A percentile compares a stretch with the other conserved stretches of the same genome.
These are phyloP conservation scores for Dasysyrphus albostriatus DNA, from an alignment of 2,888 invertebrate genomes.

Conservation along the genomic window DNA sequence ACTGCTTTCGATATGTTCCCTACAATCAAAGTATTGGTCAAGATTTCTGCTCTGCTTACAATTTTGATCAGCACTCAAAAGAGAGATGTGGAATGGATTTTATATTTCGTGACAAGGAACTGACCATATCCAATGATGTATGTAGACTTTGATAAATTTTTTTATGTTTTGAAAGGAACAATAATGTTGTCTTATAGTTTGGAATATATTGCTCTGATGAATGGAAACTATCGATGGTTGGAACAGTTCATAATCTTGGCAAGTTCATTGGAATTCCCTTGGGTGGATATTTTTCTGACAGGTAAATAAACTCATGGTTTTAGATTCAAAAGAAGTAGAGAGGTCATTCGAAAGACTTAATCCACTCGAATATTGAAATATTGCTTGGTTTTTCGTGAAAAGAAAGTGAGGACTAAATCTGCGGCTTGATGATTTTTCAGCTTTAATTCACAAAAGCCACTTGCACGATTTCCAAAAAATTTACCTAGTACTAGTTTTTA, in stretches of 20 bases:
- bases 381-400: too few relatives aligned
- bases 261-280: conserved; percentile 89
- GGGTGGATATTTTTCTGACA: conserved; percentile 87
- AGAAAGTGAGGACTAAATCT: background rate
- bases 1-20: conserved; percentile 83
- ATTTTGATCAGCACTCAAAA: conserved; percentile 82
- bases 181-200: conserved; percentile 76
- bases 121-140: conserved; percentile 88
- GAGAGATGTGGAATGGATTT: conserved; percentile 84
- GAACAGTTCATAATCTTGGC: conserved; percentile 89
- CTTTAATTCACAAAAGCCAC: too few relatives aligned
- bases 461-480: background rate
- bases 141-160: conserved; percentile 82
- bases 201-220: conserved; percentile 82
- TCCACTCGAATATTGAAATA: too few relatives aligned
- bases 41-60: conserved; percentile 82
- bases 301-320: conserved; percentile 82
- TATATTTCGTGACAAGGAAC: conserved; percentile 85
- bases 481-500: conserved; percentile 86
- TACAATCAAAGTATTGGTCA: conserved; percentile 61
- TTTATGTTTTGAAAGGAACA: background rate
- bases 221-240: conserved; percentile 90
- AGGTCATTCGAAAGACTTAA: too few relatives aligned
- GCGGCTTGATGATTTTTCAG: too few relatives aligned
- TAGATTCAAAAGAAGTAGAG: too few relatives aligned